Conservation (phyloP, 2,797 vertebrate species). For the Amniataba percoides region DNA sequence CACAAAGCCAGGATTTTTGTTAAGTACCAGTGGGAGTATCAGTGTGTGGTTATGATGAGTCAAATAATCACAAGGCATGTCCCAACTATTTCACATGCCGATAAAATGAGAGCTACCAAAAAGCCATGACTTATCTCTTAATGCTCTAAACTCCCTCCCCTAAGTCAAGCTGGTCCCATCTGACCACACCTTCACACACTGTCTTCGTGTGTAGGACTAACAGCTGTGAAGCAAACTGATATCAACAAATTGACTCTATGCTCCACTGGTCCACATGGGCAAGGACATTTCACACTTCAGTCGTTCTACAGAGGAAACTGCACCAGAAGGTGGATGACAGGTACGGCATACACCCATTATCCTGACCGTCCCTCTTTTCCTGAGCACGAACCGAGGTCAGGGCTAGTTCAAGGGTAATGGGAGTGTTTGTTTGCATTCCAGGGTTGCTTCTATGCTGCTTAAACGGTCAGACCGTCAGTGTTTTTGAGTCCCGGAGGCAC, state of each 20-base stretch:
- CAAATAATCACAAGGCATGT: neutral
- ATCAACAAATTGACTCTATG: constrained; percentile 3
- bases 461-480: constrained; percentile 53
- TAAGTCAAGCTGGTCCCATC: neutral
- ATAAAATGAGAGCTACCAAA: constrained; percentile 5
- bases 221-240: constrained; percentile 25
- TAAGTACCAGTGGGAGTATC: neutral
- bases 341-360: constrained; percentile 42
- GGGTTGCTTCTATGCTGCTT: constrained; percentile 46
- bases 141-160: too few species aligned
- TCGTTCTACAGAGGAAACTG: constrained; percentile 16
- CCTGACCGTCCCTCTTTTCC: constrained; percentile 20
- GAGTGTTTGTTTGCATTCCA: constrained; percentile 75
- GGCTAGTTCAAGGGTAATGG: constrained; percentile 72
- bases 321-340: constrained; percentile 45
- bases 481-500: constrained; percentile 54
- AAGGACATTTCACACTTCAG: constrained; percentile 35
- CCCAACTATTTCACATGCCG: neutral
- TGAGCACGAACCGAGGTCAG: constrained; percentile 58
- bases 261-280: neutral
- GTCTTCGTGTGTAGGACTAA: constrained; percentile 13
- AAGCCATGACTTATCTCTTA: constrained; percentile 15
- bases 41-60: neutral
- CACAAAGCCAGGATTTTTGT: neutral
- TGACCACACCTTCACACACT: neutral